Conservation (phyloP, 2,888 invertebrate genomes). For the Eurytoma adleriae region DNA sequence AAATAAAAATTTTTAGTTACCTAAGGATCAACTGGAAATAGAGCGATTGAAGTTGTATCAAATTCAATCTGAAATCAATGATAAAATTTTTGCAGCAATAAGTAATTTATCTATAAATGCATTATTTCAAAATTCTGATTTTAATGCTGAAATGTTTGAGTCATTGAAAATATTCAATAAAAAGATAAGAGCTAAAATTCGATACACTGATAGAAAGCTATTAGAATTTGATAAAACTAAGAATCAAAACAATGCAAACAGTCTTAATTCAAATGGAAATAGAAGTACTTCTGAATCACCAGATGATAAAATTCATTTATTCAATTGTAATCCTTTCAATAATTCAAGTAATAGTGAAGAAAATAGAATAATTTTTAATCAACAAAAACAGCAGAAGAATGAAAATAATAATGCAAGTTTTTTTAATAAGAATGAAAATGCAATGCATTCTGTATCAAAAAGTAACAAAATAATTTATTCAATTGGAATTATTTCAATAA, state of each 20-base stretch:
- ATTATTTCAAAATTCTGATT: conserved; percentile 81
- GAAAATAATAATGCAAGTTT: neutral
- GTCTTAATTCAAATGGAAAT: neutral
- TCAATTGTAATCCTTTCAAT: no score
- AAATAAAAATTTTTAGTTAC: conserved; percentile 59
- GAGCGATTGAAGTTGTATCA: conserved; percentile 72
- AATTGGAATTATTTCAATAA: no score
- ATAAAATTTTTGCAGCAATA: conserved; percentile 81
- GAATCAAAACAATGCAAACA: no score
- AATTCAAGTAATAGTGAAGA: no score
- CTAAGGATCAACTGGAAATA: conserved; percentile 62
- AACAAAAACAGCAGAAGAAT: no score
- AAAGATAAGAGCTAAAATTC: conserved; percentile 79
- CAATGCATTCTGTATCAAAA: no score
- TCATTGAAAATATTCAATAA: conserved; percentile 79
- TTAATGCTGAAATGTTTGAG: conserved; percentile 78
- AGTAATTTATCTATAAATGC: conserved; percentile 72
- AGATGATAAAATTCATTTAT: no score
- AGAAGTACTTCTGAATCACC: no score
- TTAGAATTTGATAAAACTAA: neutral
- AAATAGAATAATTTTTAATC: no score
- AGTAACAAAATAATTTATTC: no score
- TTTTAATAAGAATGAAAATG: neutral
- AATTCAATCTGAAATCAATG: conserved; percentile 80
- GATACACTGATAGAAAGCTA: conserved; percentile 70